Evolutionary conservation across 2,797 vertebrate species (phyloP).

Genomic region (Pantherophis vulpinus): DNA sequence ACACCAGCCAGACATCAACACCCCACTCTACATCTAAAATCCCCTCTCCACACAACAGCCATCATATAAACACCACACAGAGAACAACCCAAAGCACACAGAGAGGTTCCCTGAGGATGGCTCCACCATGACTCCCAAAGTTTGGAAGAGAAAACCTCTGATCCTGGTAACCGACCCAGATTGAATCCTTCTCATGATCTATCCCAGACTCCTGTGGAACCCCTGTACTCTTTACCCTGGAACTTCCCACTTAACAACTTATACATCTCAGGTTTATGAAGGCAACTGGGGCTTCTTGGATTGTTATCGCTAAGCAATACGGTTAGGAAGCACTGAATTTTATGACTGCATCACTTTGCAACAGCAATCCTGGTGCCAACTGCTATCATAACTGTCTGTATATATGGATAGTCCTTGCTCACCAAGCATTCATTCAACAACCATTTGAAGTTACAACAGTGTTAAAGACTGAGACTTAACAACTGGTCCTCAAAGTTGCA

Average conservation of each 20-base stretch:
- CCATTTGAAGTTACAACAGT: neutral
- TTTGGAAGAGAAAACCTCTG: too few species aligned
- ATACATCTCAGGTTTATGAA: neutral
- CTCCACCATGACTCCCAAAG: too few species aligned
- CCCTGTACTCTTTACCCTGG: neutral
- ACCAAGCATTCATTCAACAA: neutral
- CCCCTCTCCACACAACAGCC: too few species aligned
- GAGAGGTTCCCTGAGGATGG: too few species aligned
- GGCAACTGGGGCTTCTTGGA: neutral
- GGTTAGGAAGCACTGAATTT: neutral
- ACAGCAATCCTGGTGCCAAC: neutral
- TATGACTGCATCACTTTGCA: neutral
- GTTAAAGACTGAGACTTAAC: neutral
- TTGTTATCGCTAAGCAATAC: neutral
- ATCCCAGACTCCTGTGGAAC: too few species aligned
- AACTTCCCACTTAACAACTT: neutral
- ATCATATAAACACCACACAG: too few species aligned
- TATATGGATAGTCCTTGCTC: neutral
- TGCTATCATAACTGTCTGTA: neutral
- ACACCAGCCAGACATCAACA: too few species aligned
- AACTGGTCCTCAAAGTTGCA: neutral
- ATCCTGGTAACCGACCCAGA: too few species aligned
- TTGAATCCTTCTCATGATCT: too few species aligned
- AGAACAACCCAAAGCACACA: too few species aligned
- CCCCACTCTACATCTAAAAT: too few species aligned